These are phyloP conservation scores for Cryptops parisi DNA, from an alignment of 2,888 invertebrate genomes.

Conservation along the genomic window DNA sequence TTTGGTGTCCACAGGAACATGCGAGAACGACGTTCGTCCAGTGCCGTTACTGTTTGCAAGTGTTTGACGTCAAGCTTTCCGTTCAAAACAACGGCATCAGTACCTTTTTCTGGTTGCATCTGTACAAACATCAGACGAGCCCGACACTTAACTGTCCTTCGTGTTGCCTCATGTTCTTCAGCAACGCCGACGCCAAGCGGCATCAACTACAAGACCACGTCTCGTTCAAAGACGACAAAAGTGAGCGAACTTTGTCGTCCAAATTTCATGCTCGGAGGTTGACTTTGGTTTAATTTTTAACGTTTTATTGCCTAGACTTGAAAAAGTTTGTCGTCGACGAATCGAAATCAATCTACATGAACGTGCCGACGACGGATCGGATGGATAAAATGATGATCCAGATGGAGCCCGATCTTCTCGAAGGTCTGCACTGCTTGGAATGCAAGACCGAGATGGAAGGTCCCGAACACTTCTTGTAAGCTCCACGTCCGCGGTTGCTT, in stretches of 20 bases:
- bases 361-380: too few relatives aligned
- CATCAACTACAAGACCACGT: conserved; percentile 28
- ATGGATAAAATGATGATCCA: too few relatives aligned
- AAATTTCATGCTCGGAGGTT: too few relatives aligned
- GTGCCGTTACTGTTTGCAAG: conserved; percentile 71
- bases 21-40: conserved; percentile 49
- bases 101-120: conserved; percentile 29
- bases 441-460: conserved; percentile 28
- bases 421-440: conserved; percentile 26
- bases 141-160: conserved; percentile 27
- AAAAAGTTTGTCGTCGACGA: too few relatives aligned
- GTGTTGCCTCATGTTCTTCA: conserved; percentile 31
- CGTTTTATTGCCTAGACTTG: too few relatives aligned
- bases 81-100: conserved; percentile 29
- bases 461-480: conserved; percentile 57
- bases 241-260: too few relatives aligned
- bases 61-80: conserved; percentile 25
- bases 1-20: conserved; percentile 39
- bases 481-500: too few relatives aligned
- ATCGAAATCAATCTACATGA: too few relatives aligned
- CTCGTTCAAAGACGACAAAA: conserved; percentile 17
- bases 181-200: conserved; percentile 25
- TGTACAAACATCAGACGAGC: conserved; percentile 31
- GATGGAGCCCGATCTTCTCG: too few relatives aligned
- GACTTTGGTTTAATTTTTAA: too few relatives aligned